Base-by-base conservation (phyloP, 2,888 invertebrate genomes). In the Orthosia incerta region DNA sequence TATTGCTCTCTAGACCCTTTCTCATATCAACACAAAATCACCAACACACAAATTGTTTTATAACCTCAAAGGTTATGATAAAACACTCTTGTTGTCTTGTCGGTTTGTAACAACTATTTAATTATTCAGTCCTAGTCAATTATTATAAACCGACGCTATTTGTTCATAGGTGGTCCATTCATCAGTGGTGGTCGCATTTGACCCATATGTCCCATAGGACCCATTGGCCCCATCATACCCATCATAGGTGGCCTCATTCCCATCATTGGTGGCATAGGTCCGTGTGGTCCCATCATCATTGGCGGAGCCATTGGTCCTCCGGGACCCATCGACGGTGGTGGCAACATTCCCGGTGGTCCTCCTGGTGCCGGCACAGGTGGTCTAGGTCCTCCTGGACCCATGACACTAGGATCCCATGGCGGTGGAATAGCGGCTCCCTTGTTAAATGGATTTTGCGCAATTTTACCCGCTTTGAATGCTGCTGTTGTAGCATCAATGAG, bases 401-500 rank as follows among this genome's bases (percentile, higher is more conserved):
- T 97, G 92, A 87, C 97, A 94, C 92, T 97, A 91, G 93, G 97
- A 97, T 93, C 97, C 97, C 93, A 98, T 93, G 87, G 98, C 95
- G 99, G 99, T 46, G 98, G 98, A 88, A 98, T 98, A 0, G 98
- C 97, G 12, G 98, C 98, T 45, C 98, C 98, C 86, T 97, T 97
- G 4, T 96, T 97, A 89, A 99, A 99, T 65, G 99, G 99, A 97
- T 99, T 99, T 74, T 98, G 98, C 13, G 98, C 98, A 79, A 99
- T 99, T 96, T 99, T 99, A 57, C 99, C 99, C 59, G 99, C 99
- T 94, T 99, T 99, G 91, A 99, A 99, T 1, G 99, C 99, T 13
- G 99, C 99, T 70, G 99, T 99, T 45, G 99, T 99, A n/a, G 99
- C 99, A 93, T 99, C 99, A 83, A 99, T 99, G 71, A 99, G 96